These are phyloP conservation scores for Bradypus variegatus DNA, from an alignment of 2,797 vertebrate genomes.

Conservation along the genomic window DNA sequence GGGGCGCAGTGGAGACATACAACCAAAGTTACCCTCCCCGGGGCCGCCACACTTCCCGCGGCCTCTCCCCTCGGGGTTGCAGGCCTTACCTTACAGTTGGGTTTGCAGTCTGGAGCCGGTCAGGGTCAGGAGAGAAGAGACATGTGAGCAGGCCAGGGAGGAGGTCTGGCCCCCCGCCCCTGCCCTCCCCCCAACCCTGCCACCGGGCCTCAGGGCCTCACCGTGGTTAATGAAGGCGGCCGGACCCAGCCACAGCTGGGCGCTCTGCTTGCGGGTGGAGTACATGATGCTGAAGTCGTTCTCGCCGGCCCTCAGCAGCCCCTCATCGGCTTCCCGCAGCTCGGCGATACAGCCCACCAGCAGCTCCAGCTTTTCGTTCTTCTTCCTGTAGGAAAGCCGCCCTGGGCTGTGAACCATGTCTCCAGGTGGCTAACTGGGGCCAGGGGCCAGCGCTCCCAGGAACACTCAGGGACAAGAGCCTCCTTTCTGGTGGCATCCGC, in stretches of 20 bases:
- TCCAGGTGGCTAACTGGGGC: no score
- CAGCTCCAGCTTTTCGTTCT: conserved; percentile 88
- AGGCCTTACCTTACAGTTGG: conserved; percentile 89
- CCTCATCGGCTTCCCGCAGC: conserved; percentile 83
- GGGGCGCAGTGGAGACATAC: no score
- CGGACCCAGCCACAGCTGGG: conserved; percentile 92
- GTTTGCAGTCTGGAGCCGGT: conserved; percentile 84
- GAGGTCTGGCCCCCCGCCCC: not conserved
- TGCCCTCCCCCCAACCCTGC: not conserved
- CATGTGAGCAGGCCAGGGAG: no score
- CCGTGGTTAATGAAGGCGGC: conserved; percentile 96
- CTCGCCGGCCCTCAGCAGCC: conserved; percentile 83
- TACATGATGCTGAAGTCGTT: conserved; percentile 98
- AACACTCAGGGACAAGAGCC: not conserved
- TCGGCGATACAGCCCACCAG: conserved; percentile 91
- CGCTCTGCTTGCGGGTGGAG: conserved; percentile 89
- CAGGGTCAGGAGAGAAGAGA: not conserved
- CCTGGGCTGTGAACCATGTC: not conserved
- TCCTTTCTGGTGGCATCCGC: not conserved
- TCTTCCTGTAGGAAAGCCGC: conserved; percentile 76
- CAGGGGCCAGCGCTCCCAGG: not conserved
- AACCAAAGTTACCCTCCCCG: not conserved
- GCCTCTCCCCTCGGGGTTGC: not conserved
- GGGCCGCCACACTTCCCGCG: not conserved
- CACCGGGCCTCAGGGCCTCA: conserved; percentile 48